Base-by-base conservation (phyloP, 2,113 vertebrate genomes). In the Paradoxurus hermaphroditus region DNA sequence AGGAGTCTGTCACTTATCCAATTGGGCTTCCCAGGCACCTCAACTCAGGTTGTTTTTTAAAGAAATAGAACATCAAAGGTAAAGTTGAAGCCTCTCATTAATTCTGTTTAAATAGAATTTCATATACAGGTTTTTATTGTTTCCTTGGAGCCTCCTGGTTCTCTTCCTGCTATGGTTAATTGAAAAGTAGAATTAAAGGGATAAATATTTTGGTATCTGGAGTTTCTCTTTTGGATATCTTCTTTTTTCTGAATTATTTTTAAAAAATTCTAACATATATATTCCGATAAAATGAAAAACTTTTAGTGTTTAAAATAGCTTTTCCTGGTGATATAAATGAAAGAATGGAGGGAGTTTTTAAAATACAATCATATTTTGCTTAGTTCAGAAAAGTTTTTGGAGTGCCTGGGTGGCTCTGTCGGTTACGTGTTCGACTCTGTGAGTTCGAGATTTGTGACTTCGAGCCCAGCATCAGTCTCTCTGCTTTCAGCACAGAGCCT, bases 21-120 rank as follows among this genome's bases (percentile, higher is more conserved):
- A 23, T 21, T 59, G 21, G 9, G 21, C 21, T 59, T 21, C 56
- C 56, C 56, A 59, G 56, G 19, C 21, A 23, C 56, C 18, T 21
- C 56, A 59, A 3, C 56, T 59, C 8, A 59, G 56, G 56, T 59
- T 59, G 56, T 59, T 23, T 59, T 49, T 59, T 59, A 8, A 23
- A 59, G 56, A 59, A 59, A 72, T 51, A 39, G 51, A 91, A 53
- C 67, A 81, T 79, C 89, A 72, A 73, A 81, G 39, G 51, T 97
- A 65, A 81, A 85, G 13, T 73, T 65, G 23, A 82, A 90, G 3
- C 29, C 15, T 81, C 19, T 90, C 29, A 27, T 78, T 78, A 85
- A 78, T 92, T 29, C 39, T 62, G 1, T 87, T 88, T 88, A 83
- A 49, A 77, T 70, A 84, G 62, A 94, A 88, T 94, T 94, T 94